Percentiles rank a stretch among this genome's conserved stretches.
Evolutionary conservation across 1,140 invertebrate species (phyloP).

Genomic region (Paralvinella palmiformis): DNA sequence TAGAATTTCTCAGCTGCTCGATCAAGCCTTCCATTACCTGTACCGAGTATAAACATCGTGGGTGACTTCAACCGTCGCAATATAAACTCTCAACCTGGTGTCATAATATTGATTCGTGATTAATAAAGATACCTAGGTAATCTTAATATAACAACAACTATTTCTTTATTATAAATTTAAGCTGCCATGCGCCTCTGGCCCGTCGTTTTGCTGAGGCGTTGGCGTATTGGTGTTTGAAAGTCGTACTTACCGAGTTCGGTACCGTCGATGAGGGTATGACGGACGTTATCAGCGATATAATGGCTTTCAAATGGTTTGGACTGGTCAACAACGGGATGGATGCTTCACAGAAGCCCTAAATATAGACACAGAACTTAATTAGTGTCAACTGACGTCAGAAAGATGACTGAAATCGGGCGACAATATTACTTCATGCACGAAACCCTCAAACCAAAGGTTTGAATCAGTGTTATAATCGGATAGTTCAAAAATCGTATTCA

Average conservation of each 20-base stretch:
- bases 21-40: slow-evolving; percentile 21
- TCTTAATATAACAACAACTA: no score
- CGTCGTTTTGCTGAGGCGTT: no score
- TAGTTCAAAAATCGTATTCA: neutral
- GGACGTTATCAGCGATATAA: slow-evolving; percentile 39
- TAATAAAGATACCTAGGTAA: no score
- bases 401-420: neutral
- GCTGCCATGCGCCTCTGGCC: no score
- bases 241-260: slow-evolving; percentile 36
- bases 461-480: neutral
- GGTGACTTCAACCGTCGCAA: no score
- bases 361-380: neutral
- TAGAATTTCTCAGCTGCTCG: slow-evolving; percentile 18
- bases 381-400: neutral
- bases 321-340: slow-evolving; percentile 32
- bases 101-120: no score
- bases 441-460: neutral
- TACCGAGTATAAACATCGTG: no score
- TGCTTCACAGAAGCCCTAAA: slow-evolving; percentile 40
- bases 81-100: no score
- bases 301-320: slow-evolving; percentile 40
- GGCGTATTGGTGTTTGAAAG: no score
- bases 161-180: neutral
- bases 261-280: slow-evolving; percentile 35
- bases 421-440: neutral